These are phyloP conservation scores for Cataglyphis livida DNA, from an alignment of 2,888 invertebrate genomes.

Conservation along the genomic window DNA sequence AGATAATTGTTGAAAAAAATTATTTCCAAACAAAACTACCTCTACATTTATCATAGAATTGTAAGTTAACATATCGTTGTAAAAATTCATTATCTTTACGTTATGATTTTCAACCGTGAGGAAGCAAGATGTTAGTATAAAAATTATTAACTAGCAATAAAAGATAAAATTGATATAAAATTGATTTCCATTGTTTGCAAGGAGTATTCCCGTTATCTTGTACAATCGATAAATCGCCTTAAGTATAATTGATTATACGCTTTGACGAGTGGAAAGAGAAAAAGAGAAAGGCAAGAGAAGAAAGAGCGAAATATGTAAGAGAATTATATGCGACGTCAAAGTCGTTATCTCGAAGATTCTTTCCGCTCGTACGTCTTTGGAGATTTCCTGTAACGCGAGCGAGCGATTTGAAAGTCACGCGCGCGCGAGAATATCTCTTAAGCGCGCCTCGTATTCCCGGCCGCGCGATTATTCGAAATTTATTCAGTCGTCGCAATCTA, in stretches of 20 bases:
- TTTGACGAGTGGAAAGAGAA: background rate
- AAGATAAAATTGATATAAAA: no score
- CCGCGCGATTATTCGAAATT: slow-evolving; percentile 42
- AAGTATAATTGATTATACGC: background rate
- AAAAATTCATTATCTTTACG: background rate
- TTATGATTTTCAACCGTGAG: background rate
- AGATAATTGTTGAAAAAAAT: slow-evolving; percentile 19
- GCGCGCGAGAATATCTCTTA: slow-evolving; percentile 43
- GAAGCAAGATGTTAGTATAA: background rate
- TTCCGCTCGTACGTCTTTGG: slow-evolving; percentile 3
- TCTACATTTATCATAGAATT: background rate
- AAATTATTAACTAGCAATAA: no score
- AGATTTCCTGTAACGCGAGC: slow-evolving; percentile 39
- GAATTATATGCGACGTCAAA: background rate
- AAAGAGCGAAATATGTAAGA: background rate
- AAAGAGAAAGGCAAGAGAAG: background rate
- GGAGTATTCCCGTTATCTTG: background rate
- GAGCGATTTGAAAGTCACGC: slow-evolving; percentile 10
- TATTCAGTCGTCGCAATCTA: slow-evolving; percentile 37
- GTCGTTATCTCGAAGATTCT: background rate
- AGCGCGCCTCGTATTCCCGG: slow-evolving; percentile 25
- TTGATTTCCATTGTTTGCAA: no score
- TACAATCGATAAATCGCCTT: slow-evolving; percentile 27
- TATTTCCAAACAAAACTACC: background rate
- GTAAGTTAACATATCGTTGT: background rate